Evolutionary conservation across 2,113 vertebrate species (phyloP), one percentile per base, ranked within the genome.

Genomic region (Austrofundulus limnaeus): DNA sequence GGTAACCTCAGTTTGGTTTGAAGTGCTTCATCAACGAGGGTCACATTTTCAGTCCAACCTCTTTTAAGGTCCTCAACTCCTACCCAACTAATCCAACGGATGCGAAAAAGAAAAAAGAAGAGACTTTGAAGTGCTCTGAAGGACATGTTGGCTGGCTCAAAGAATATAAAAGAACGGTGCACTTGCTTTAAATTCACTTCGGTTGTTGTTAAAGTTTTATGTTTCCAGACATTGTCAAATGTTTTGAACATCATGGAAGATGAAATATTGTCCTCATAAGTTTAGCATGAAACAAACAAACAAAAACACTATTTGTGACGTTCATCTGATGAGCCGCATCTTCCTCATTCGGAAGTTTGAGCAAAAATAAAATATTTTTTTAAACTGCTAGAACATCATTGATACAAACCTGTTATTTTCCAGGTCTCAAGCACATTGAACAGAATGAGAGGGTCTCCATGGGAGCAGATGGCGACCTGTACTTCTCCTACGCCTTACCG

Each of bases 391-490:
- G 2, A 51, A 24, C 11, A 5, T 48, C 11, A 42, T 38, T 78
- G 12, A 82, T 41, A 17, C 57, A 42, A 28, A 15, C 56, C 1
- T 76, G 31, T 41, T 87, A 9, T 72, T 78, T 79, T 74, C 25
- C 88, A 98, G 97, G 88, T 82, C 84, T 98, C 45, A 84, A 94
- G 67, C 95, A 96, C 81, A 96, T 98, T 53, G 78, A 92, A 0
- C 95, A 96, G 70, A 92, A 96, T 64, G 91, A 95, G 52, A 91
- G 97, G 59, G 95, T 98, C 49, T 95, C 95, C 78, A 94, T 95
- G 94, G 96, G 95, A 80, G 92, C 88, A 28, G 83, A 95, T 61
- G 97, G 97, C 48, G 95, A 95, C 74, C 93, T 98, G 46, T 97
- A 95, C 90, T 96, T 98, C 17, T 93, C 97, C 28, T 93, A 98